phyloP scores from a whole-genome alignment of 2,113 vertebrate species.

The Ailuropoda melanoleuca region DNA sequence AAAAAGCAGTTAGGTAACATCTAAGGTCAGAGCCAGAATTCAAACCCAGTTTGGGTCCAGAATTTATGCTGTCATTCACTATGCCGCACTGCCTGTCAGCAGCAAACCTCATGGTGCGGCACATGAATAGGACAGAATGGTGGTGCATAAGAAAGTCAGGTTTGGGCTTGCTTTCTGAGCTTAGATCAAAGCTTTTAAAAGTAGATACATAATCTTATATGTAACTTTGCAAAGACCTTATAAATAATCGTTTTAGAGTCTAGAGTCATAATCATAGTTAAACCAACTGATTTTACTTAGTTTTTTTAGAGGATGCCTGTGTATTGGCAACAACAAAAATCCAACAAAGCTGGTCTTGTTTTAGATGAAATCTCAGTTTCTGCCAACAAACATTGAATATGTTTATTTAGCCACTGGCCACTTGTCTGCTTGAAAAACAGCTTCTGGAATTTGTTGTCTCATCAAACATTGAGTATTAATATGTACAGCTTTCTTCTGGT shows the following conservation, averaged over 20 bases:
- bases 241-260: background rate
- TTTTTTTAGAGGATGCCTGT: background rate
- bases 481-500: background rate
- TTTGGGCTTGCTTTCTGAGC: background rate
- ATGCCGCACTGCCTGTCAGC: background rate
- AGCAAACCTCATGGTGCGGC: background rate
- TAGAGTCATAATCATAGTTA: background rate
- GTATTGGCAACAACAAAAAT: background rate
- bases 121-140: background rate
- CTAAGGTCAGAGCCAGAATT: background rate
- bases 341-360: slow-evolving; percentile 28
- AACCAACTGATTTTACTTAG: background rate
- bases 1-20: background rate
- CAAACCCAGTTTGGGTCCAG: background rate
- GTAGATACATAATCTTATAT: background rate
- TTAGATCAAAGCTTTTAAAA: background rate
- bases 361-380: slow-evolving; percentile 24
- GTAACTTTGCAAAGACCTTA: slow-evolving; percentile 19
- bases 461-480: slow-evolving; percentile 22
- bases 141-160: background rate
- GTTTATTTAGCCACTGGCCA: background rate
- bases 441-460: slow-evolving; percentile 45
- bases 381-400: slow-evolving; percentile 8
- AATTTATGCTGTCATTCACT: background rate
- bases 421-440: slow-evolving; percentile 39